Evolutionary conservation across 2,888 invertebrate genomes (phyloP).

Genomic region (Stegana nigrithorax): DNA sequence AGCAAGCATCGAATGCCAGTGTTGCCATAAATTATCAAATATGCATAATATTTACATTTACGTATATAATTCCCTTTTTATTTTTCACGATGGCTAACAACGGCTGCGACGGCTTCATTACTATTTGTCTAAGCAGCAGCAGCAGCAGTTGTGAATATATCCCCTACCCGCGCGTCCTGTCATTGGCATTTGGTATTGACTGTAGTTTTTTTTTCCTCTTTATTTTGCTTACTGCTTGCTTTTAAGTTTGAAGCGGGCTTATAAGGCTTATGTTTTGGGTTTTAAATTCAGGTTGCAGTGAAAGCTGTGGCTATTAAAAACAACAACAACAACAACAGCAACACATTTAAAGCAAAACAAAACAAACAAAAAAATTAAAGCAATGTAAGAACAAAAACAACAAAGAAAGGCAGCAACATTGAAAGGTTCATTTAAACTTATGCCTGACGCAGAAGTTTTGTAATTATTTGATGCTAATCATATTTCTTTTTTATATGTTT

Average conservation of each 20-base stretch:
- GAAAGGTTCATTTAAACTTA: slow-evolving; percentile 26
- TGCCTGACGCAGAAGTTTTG: slow-evolving; percentile 43
- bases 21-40: slow-evolving; percentile 65
- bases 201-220: neutral
- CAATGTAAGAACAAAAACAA: no score
- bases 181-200: no score
- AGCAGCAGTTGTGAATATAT: no score
- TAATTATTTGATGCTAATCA: slow-evolving; percentile 64
- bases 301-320: no score
- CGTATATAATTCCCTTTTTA: no score
- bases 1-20: slow-evolving; percentile 60
- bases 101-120: no score
- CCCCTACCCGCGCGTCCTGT: no score
- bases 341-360: no score
- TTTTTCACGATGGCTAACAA: no score
- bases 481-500: slow-evolving; percentile 41
- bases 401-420: no score
- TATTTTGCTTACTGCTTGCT: neutral
- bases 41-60: slow-evolving; percentile 62
- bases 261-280: slow-evolving; percentile 39
- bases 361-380: no score
- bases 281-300: slow-evolving; percentile 8
- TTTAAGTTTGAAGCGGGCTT: slow-evolving; percentile 11
- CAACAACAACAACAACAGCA: slow-evolving; percentile 30
- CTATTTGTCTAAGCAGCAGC: neutral